Base-by-base conservation (phyloP, 2,888 invertebrate genomes). In the Mesochorus sp. region DNA sequence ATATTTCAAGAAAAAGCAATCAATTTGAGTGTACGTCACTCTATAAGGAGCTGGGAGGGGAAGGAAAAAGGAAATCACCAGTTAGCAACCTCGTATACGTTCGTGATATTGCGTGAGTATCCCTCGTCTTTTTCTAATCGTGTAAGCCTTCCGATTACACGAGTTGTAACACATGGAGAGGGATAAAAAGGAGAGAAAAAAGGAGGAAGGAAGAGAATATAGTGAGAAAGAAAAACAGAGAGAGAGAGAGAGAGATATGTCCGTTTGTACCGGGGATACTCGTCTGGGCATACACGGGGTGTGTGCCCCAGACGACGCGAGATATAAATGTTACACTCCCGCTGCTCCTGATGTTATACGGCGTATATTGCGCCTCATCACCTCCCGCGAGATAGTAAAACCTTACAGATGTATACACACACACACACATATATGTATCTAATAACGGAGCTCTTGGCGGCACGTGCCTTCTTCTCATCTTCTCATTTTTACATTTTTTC, bases 61-160 rank as follows among this genome's bases (percentile, higher is more conserved):
- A n/a, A n/a, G n/a, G n/a, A n/a, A n/a, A n/a, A n/a, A n/a, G n/a
- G n/a, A n/a, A n/a, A n/a, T n/a, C n/a, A n/a, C n/a, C n/a, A n/a
- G n/a, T n/a, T n/a, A n/a, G n/a, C 19, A 10, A 34, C n/a, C 19
- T 47, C 31, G 61, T 49, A 17, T 39, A 64, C 44, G 59, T 34
- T 44, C 47, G 26, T 37, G 26, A 57, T 34, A 34, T 70, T 28
- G 28, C 21, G 42, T 31, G 44, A 3, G 10, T 57, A 42, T 59
- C 44, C 28, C 62, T 12, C 39, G 39, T 24, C 57, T 2, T 59
- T 37, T 14, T 21, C 67, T 73, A 76, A 80, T 79, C 79, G 68
- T 72, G 64, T 70, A 64, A 79, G 57, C 55, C 44, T 68, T 42
- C 62, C 68, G 71, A 72, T 76, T 76, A 80, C 68, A 76, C 73